Evolutionary conservation across 2,888 invertebrate species (phyloP), one percentile per base, ranked within the genome.

Genomic region (Priapulus caudatus): DNA sequence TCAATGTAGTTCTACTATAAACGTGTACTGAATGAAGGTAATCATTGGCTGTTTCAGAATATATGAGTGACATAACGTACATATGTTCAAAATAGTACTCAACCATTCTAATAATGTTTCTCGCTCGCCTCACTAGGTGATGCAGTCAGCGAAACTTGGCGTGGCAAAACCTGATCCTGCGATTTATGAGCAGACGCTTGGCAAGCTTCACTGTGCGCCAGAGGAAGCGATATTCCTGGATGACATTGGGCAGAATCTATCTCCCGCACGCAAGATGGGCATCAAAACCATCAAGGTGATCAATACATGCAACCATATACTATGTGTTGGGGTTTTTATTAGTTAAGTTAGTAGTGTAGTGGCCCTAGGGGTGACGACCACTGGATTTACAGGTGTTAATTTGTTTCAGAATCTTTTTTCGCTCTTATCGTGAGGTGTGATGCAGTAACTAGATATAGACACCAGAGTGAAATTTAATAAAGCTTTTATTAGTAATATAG

Each of bases 231-330:
- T 72, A 2, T 73, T 73, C 56, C 61, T 74, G 3, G 74, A 74
- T 58, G 74, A 74, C 55, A 59, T 73, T 21, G 73, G 72, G 2
- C 53, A 57, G 1, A 74, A 74, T 53, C 56, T 73, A 24, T 72
- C 73, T 53, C 58, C 66, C 21, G 72, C 74, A 1, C 59, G 57
- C 21, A 51, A 59, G 23, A 24, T 72, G 23, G 74, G 74, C 33
- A 67, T 72, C 18, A 58, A 61, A 15, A 72, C 73, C 2, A 71
- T 74, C 21, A 71, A 71, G 64, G 71, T 68, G 20, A 18, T 4
- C n/a, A n/a, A n/a, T n/a, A n/a, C n/a, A n/a, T n/a, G n/a, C 4
- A 16, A 33, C 19, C 51, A 4, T 18, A 18, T n/a, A 45, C 45
- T 48, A 23, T 21, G 18, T 4, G 18, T 21, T 47, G 20, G 19